phyloP scores from a whole-genome alignment of 2,797 vertebrate species.

The Buceros bicornis region DNA sequence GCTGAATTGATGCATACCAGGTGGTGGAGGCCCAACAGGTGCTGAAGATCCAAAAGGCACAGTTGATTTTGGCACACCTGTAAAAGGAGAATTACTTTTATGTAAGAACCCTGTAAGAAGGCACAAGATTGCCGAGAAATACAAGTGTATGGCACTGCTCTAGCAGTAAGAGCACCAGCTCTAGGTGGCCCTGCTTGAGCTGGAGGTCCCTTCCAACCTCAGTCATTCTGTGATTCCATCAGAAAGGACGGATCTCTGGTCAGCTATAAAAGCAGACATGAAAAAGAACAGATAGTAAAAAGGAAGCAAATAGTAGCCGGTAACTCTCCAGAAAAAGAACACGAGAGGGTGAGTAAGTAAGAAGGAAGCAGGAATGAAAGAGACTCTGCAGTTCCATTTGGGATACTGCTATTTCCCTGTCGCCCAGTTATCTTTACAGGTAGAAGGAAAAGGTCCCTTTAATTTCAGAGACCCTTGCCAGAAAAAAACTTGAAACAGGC shows the following conservation, averaged over 20 bases:
- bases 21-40: slow-evolving; percentile 76
- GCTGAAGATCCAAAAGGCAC: slow-evolving; percentile 75
- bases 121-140: neutral
- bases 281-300: neutral
- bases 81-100: slow-evolving; percentile 6
- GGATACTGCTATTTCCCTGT: neutral
- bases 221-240: neutral
- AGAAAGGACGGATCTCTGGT: neutral
- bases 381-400: neutral
- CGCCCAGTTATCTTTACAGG: neutral
- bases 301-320: neutral
- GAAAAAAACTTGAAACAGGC: neutral
- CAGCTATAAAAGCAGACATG: neutral
- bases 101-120: neutral
- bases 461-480: neutral
- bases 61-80: slow-evolving; percentile 77
- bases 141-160: neutral
- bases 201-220: neutral
- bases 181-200: neutral
- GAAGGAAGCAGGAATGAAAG: neutral
- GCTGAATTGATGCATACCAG: slow-evolving; percentile 80
- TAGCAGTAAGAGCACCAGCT: neutral
- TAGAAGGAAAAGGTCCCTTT: neutral
- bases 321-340: neutral
- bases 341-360: neutral